phyloP scores from a whole-genome alignment of 2,113 vertebrate genomes.

The Heteronetta atricapilla region DNA sequence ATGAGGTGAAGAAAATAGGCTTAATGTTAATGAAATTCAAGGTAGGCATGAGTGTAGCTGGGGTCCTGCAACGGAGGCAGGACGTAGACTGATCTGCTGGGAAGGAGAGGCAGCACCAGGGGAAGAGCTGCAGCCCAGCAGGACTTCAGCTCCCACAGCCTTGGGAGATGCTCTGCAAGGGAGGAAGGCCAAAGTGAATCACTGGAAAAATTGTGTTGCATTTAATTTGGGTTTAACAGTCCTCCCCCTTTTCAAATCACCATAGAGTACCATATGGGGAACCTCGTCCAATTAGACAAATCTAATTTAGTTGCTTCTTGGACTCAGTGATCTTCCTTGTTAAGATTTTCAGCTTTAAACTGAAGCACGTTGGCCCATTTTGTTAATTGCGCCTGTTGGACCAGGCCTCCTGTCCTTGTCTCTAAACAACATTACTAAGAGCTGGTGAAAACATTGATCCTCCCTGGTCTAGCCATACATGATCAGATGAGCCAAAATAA shows the following conservation, averaged over 20 bases:
- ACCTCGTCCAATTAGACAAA: not conserved
- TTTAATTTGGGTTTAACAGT: not conserved
- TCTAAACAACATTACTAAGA: not conserved
- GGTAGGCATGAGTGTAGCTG: not conserved
- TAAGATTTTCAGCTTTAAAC: slow-evolving; percentile 9
- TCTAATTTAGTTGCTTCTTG: not conserved
- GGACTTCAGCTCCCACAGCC: not conserved
- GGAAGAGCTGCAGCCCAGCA: not conserved
- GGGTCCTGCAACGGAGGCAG: not conserved
- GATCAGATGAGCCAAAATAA: slow-evolving; percentile 48
- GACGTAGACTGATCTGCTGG: not conserved
- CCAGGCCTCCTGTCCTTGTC: not conserved
- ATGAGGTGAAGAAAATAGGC: not conserved
- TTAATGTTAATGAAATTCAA: not conserved
- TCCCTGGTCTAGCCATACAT: not conserved
- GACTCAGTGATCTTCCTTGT: not conserved
- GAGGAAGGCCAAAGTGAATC: not conserved
- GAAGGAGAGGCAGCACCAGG: not conserved
- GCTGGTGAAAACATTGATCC: slow-evolving; percentile 51
- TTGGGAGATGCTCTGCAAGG: not conserved
- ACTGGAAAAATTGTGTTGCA: not conserved
- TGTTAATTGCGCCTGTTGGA: not conserved
- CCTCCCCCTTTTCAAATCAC: not conserved
- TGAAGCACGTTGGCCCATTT: not conserved
- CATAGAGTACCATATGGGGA: not conserved